These are phyloP conservation scores for Umimayanthus kanabou DNA, from an alignment of 92 coral and sea anemone species.

Conservation along the genomic window DNA sequence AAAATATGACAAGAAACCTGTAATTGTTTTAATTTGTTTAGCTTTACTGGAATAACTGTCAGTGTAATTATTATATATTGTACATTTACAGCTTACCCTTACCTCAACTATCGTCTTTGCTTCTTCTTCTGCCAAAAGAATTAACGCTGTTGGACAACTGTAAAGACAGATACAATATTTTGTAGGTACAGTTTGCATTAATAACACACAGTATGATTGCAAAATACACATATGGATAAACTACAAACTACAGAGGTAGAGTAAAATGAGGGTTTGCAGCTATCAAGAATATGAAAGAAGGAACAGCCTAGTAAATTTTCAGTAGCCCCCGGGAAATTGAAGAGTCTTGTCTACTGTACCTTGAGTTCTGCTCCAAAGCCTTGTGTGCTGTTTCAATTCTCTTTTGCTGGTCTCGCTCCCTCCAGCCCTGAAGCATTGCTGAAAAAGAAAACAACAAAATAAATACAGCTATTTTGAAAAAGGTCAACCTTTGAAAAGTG, in stretches of 20 bases:
- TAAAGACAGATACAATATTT: background rate
- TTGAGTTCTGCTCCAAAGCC: slow-evolving; percentile 71
- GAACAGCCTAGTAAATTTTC: too few species aligned
- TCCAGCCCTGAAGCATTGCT: slow-evolving; percentile 95
- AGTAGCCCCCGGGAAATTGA: background rate
- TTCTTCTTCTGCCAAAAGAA: slow-evolving; percentile 94
- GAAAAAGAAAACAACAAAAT: slow-evolving; percentile 7
- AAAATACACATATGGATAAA: too few species aligned
- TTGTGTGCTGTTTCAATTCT: slow-evolving; percentile 85
- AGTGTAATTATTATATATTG: too few species aligned
- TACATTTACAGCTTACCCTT: background rate
- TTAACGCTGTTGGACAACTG: slow-evolving; percentile 91
- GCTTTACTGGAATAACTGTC: too few species aligned
- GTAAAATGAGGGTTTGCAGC: too few species aligned
- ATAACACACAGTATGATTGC: too few species aligned
- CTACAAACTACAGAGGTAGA: too few species aligned
- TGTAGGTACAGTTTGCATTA: background rate
- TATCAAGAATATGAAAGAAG: too few species aligned
- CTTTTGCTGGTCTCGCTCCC: slow-evolving; percentile 93
- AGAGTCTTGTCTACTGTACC: slow-evolving; percentile 47
- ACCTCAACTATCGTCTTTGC: slow-evolving; percentile 94
- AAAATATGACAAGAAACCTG: too few species aligned
- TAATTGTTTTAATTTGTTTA: too few species aligned
- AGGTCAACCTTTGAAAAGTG: too few species aligned
- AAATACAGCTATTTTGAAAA: too few species aligned